Percentiles rank a stretch among this genome's conserved stretches.
Conservation (phyloP, 2,888 invertebrate genomes). For the Dexiosoma caninum region DNA sequence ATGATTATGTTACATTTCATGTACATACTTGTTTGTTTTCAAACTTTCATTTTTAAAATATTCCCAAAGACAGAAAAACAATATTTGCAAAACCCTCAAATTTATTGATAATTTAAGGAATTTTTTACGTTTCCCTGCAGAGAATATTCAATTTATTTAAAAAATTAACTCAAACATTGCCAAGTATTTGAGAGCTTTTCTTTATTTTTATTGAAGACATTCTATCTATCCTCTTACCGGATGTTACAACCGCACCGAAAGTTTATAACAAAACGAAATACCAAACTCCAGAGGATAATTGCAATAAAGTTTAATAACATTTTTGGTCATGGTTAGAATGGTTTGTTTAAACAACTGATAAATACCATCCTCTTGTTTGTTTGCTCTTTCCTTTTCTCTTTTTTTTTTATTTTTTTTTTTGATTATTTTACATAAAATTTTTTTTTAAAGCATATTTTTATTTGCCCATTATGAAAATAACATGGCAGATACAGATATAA, state of each 20-base stretch:
- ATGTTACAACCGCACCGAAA: not conserved
- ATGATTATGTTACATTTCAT: no score
- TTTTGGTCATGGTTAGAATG: not conserved
- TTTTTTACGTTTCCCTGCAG: no score
- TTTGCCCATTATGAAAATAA: not conserved
- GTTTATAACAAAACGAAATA: not conserved
- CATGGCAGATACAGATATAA: not conserved
- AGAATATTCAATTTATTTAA: no score
- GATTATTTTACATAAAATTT: not conserved
- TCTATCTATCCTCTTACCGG: not conserved
- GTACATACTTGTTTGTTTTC: no score
- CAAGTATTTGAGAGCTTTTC: not conserved
- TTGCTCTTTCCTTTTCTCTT: no score
- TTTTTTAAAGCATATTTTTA: not conserved
- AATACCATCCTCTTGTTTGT: not conserved
- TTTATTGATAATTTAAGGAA: no score
- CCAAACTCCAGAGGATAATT: not conserved
- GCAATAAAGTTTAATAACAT: conserved; percentile 2
- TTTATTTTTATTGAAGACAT: not conserved
- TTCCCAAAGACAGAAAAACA: no score
- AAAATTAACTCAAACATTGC: not conserved
- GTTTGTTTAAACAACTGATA: conserved; percentile 9
- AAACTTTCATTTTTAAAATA: no score
- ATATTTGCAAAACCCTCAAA: no score
- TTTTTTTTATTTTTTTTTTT: not conserved